Base-by-base conservation (phyloP, 2,888 invertebrate genomes). In the Rosalia funebris region DNA sequence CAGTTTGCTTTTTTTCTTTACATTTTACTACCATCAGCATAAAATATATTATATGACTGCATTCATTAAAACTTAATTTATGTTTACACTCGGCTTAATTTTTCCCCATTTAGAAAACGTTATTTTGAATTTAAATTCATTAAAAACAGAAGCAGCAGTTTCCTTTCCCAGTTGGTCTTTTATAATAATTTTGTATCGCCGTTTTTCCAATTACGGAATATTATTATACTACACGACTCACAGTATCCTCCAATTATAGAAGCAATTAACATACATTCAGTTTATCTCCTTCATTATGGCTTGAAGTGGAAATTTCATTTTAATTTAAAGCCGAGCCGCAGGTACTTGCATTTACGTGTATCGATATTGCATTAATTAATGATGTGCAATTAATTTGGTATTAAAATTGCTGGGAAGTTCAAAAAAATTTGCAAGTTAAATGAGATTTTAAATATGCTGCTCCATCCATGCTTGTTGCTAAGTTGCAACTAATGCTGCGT, bases 201-300 rank as follows among this genome's bases (percentile, higher is more conserved):
- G 52, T 52, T 52, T 52, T 52, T 52, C 52, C 41, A 52, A 52
- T 52, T 52, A 52, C 19, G 32, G 41, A 25, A 52, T 41, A 52
- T 52, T 52, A 52, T 52, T 52, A 52, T 41, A 14, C 32, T 20
- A 14, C 41, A 41, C 41, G 11, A 17, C 41, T 52, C 36, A 17
- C 41, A 17, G 52, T 52, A 52, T 52, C 52, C 41, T 41, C 32
- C 52, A 52, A 52, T 52, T 52, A 52, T 52, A 14, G 52, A 39
- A 41, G 52, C 52, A 52, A 52, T 52, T 52, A 52, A 52, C 52
- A 20, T 52, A 52, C 39, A 41, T 39, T 31, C 41, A 52, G 25
- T 52, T 52, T 52, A 39, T 39, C 50, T 50, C 39, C 50, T 31
- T 52, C 39, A 9, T 36, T 48, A 39, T 32, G 37, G 52, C 19